Evolutionary conservation across 2,797 vertebrate genomes (phyloP).

Genomic region (Phataginus tricuspis): DNA sequence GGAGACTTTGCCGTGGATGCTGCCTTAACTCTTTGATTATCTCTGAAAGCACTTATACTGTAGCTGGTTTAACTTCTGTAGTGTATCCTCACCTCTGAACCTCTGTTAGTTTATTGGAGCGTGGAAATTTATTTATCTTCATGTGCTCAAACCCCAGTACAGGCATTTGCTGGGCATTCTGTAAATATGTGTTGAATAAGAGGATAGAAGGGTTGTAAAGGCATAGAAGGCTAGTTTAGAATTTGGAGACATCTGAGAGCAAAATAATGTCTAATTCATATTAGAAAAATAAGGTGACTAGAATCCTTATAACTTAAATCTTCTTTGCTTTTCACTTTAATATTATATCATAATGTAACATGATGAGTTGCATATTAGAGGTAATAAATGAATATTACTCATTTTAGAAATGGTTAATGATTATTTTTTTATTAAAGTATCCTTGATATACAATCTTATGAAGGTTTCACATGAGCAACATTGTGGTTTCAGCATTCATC

Average conservation of each 20-base stretch:
- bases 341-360: neutral
- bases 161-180: neutral
- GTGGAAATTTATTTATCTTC: neutral
- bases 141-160: neutral
- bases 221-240: neutral
- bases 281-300: neutral
- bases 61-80: neutral
- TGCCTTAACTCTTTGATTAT: neutral
- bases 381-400: neutral
- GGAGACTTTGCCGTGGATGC: neutral
- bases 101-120: neutral
- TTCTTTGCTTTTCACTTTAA: slow-evolving; percentile 9
- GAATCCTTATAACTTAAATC: neutral
- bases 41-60: neutral
- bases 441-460: no score
- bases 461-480: no score
- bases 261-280: slow-evolving; percentile 45
- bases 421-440: neutral
- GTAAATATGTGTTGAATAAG: neutral
- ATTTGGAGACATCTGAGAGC: neutral
- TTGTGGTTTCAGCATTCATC: no score
- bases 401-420: slow-evolving; percentile 23
- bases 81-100: neutral
- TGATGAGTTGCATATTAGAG: neutral
- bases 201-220: neutral